A percentile compares a stretch with the other conserved stretches of the same genome.
Conservation (phyloP, 2,113 vertebrate genomes). For the Nothobranchius furzeri region DNA sequence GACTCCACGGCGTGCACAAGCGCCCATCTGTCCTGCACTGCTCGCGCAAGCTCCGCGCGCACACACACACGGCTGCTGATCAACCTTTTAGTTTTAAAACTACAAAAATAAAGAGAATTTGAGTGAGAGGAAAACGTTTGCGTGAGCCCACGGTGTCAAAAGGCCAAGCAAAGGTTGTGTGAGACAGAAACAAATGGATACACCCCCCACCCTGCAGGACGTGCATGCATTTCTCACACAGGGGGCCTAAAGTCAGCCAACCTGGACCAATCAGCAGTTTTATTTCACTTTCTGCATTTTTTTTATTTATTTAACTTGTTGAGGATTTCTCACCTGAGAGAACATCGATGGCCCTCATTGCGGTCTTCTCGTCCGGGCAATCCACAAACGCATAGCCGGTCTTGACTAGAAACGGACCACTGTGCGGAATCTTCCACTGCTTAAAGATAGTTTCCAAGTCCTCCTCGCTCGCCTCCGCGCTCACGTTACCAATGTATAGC, state of each 20-base stretch:
- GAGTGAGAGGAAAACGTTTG: conserved; percentile 36
- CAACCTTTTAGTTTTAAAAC: too few species aligned
- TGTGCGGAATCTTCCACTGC: conserved; percentile 95
- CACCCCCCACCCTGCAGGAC: conserved; percentile 47
- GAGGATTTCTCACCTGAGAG: conserved; percentile 89
- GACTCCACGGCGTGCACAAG: conserved; percentile 45
- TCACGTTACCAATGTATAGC: conserved; percentile 98
- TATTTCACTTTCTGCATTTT: conserved; percentile 17
- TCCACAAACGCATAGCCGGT: conserved; percentile 98
- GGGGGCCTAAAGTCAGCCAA: conserved; percentile 32
- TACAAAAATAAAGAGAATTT: conserved; percentile 1
- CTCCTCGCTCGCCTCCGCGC: conserved; percentile 90
- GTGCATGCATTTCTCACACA: conserved; percentile 37
- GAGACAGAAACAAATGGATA: conserved; percentile 49
- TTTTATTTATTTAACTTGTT: not conserved
- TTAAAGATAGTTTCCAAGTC: conserved; percentile 98
- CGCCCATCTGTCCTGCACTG: conserved; percentile 34
- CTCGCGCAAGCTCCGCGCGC: conserved; percentile 12
- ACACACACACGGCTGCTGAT: too few species aligned
- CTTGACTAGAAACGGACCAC: conserved; percentile 93
- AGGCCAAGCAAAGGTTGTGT: conserved; percentile 69
- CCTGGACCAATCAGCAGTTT: conserved; percentile 21
- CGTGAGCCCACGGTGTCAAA: conserved; percentile 59
- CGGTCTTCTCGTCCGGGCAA: conserved; percentile 96
- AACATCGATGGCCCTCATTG: conserved; percentile 97